Evolutionary conservation across 1,140 invertebrate genomes (phyloP), one percentile per base, ranked within the genome.

Genomic region (Gyrodactylus salaris): DNA sequence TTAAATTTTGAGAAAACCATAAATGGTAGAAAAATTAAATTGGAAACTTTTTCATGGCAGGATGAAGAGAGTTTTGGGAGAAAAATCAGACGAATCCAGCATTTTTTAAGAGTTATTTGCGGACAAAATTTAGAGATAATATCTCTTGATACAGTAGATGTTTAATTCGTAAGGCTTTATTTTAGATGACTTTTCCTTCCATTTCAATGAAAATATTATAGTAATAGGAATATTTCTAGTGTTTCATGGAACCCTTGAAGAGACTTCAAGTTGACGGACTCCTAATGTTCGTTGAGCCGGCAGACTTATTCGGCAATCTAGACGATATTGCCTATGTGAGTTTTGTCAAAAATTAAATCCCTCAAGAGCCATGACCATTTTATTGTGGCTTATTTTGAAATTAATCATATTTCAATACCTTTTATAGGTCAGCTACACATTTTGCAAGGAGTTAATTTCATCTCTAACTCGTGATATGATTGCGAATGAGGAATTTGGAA

Each of bases 211-310:
- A n/a, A n/a, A n/a, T n/a, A n/a, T n/a, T n/a, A n/a, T n/a, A n/a
- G n/a, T n/a, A n/a, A n/a, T n/a, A n/a, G n/a, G n/a, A n/a, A n/a
- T n/a, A n/a, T 73, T 80, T 79, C 70, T 76, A 86, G 84, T 85
- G 86, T 27, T 87, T 86, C 77, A 84, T 87, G 83, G 85, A 86
- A 76, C 86, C 86, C 0, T 77, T 86, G 74, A 87, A 87, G 78
- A 85, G 85, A 76, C 83, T 85, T 26, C 85, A 86, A 78, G 85
- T 86, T 0, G 86, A 87, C 78, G 86, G 85, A 7, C 85, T 83
- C 78, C 81, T 85, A 0, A 85, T 86, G 84, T 85, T 84, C 77
- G 85, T 85, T 7, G 86, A 86, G 77, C 86, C 85, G 0, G 85
- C 85, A 76, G 81, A 86, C 27, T 80, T 86, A 7, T 86, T 86